These are phyloP conservation scores for Euleptes europaea DNA, from an alignment of 2,113 vertebrate genomes.

Conservation along the genomic window DNA sequence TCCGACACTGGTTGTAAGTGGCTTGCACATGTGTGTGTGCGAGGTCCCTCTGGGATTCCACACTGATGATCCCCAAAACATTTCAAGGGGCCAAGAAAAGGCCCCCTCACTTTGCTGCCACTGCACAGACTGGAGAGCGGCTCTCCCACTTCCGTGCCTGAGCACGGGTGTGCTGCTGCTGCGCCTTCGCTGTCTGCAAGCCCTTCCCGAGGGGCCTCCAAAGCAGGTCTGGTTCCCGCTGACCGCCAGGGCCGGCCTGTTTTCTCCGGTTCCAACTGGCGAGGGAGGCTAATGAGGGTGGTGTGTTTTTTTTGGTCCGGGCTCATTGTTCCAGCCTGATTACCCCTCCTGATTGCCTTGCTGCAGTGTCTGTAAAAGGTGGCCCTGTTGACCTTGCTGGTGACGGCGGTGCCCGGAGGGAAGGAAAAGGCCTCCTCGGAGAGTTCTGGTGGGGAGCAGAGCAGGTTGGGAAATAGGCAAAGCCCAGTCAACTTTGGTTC, in stretches of 20 bases:
- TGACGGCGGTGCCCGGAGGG: background rate
- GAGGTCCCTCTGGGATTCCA: too few relatives aligned
- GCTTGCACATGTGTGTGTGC: too few relatives aligned
- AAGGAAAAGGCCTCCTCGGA: background rate
- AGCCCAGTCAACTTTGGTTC: background rate
- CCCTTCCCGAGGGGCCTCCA: background rate
- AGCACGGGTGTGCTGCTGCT: background rate
- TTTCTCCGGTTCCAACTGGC: background rate
- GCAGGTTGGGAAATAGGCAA: background rate
- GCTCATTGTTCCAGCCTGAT: constrained; percentile 11
- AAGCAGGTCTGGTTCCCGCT: background rate
- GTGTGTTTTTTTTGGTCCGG: background rate
- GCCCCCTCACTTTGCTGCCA: too few relatives aligned
- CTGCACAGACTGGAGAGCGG: too few relatives aligned
- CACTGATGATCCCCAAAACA: too few relatives aligned
- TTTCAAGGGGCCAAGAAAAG: too few relatives aligned
- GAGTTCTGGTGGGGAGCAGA: background rate
- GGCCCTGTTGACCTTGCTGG: constrained; percentile 11
- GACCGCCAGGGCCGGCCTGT: constrained; percentile 9
- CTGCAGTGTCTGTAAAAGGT: background rate
- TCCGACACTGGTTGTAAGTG: too few relatives aligned
- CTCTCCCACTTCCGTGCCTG: too few relatives aligned
- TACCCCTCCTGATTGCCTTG: background rate
- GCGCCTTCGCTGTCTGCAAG: background rate
- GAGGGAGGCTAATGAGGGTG: background rate